phyloP scores from a whole-genome alignment of 1,140 invertebrate species.

The Calosoma granatense region DNA sequence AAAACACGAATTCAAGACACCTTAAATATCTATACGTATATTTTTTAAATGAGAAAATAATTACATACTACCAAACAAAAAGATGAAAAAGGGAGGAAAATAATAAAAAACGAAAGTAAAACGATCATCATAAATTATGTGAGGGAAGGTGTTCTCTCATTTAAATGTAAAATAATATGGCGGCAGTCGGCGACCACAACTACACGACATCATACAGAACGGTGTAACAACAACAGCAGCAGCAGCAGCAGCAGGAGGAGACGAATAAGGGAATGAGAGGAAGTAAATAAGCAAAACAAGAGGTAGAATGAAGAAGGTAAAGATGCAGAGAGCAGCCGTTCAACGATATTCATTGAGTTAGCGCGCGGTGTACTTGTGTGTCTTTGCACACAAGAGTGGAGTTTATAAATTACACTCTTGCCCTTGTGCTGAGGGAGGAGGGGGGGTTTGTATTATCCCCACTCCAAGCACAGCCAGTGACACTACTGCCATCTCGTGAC shows the following conservation, averaged over 20 bases:
- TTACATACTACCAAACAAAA: no score
- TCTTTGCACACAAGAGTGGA: not conserved
- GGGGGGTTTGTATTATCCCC: not conserved
- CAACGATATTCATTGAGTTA: not conserved
- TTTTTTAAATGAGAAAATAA: no score
- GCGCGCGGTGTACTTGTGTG: no score
- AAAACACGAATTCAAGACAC: no score
- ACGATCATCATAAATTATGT: not conserved
- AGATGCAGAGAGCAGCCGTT: not conserved
- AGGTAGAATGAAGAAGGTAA: not conserved
- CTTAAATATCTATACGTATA: no score
- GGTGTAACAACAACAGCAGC: no score
- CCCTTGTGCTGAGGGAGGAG: not conserved
- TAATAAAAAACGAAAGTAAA: not conserved
- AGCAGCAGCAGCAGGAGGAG: no score
- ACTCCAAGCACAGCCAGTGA: no score
- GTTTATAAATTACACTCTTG: not conserved
- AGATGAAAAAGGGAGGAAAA: no score
- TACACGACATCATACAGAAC: no score
- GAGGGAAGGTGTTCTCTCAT: not conserved
- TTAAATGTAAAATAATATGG: not conserved
- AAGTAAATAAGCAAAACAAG: not conserved
- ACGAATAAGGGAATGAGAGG: no score
- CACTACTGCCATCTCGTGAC: no score
- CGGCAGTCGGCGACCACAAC: not conserved